Evolutionary conservation across 2,113 vertebrate species (phyloP), one percentile per base, ranked within the genome.

Genomic region (Malaclemys terrapin): DNA sequence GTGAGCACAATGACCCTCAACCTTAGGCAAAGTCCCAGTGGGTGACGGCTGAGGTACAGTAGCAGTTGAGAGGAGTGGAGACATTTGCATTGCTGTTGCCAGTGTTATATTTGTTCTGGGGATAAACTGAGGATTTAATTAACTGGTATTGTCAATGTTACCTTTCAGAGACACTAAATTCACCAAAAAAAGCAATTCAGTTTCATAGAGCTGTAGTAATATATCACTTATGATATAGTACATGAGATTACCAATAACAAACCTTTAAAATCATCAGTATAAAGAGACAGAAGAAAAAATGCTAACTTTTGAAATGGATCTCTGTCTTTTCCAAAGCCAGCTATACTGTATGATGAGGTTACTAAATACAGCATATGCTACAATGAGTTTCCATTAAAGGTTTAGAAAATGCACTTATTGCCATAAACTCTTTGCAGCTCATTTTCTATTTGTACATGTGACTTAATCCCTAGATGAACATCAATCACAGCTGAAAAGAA

Each of bases 211-310:
- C 83, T 90, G 91, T 93, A 93, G 88, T 94, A 98, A 98, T 97
- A 96, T 93, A 97, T 97, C 95, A 97, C 97, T 98, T 97, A 96
- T 98, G 93, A 94, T 97, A 97, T 98, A 95, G 80, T 96, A 76
- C 85, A 95, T 96, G 93, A 97, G 97, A 98, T 97, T 88, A 97
- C 87, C 95, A 97, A 97, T 96, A 97, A 96, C 38, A 96, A 97
- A 97, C 90, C 93, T 94, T 96, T 97, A 96, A 98, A 97, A 98
- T 96, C 94, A 96, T 97, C 97, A 96, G 85, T 95, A 93, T 95
- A 94, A 98, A 98, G 96, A 97, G 93, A 97, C 89, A 85, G 92
- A 97, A 94, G 87, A 54, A 98, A 29, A 97, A 97, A 87, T 88
- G 92, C 88, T 38, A 72, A 72, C n/a, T 72, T 95, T 89, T 84